Base-by-base conservation (phyloP, 2,797 vertebrate species). In the Rachycentron canadum region DNA sequence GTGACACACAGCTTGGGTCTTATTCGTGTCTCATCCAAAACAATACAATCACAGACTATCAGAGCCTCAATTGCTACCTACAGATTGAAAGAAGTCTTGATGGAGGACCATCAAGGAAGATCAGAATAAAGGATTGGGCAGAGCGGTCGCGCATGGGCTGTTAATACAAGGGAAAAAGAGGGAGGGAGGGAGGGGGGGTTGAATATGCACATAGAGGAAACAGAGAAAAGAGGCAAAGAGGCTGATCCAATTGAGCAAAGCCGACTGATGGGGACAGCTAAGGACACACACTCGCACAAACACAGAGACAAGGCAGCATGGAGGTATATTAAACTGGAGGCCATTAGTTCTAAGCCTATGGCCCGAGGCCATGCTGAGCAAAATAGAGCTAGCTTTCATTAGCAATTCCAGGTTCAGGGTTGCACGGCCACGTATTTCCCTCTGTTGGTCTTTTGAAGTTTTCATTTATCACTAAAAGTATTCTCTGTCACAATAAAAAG, bases 21-120 rank as follows among this genome's bases (percentile, higher is more conserved):
- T 65, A 69, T 75, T 85, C 43, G 28, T 60, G 69, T 81, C 75
- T 85, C 78, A 86, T 85, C 86, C 80, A 59, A 89, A 90, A 91
- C 84, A 89, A 88, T 63, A 81, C 90, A 90, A 91, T 93, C 87
- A 84, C 81, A 74, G 2, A 58, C 86, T 88, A 93, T 91, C 91
- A 89, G 53, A 6, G 86, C 63, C 69, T 53, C 79, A 59, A 87
- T 88, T 86, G 90, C 90, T 82, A 72, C 84, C 85, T 66, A 52
- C 83, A 83, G 84, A 93, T 85, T 91, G 85, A 92, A 88, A 87
- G 82, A 74, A 79, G 82, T 69, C 86, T 76, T 91, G 87, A 89
- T 89, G 82, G 89, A 89, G 69, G 74, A 71, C 86, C 79, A 88
- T 87, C 82, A 65, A 75, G 55, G 67, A 69, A 73, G 87, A 86